Base-by-base conservation (phyloP, 1,140 invertebrate genomes). In the Pectinophora gossypiella region DNA sequence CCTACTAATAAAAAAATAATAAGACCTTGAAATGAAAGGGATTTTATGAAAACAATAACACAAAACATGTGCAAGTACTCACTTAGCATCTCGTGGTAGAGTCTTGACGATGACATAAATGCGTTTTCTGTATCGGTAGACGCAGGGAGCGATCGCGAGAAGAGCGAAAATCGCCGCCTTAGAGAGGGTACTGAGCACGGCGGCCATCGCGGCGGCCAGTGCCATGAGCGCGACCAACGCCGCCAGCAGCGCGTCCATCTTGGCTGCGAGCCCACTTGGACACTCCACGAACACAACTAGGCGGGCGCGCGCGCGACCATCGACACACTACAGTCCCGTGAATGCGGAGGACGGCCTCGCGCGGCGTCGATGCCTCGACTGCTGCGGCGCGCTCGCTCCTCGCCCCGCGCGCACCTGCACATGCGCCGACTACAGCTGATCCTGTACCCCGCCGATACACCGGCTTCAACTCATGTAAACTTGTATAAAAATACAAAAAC, bases 71-170 rank as follows among this genome's bases (percentile, higher is more conserved):
- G 38, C 20, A 43, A 12, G 42, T 61, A 89, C 89, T 91, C 60
- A 91, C 90, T 88, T 91, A 64, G 87, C 56, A 61, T 91, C 90
- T 40, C 90, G 76, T 0, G 90, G 90, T 19, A 91, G 71, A 9
- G 90, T 90, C 67, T 86, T 89, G 42, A 89, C 55, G 52, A 91
- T 89, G 58, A 91, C 76, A 64, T 90, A 90, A 61, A 91, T 82
- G 54, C 81, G 83, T 23, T 88, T 88, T 62, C 90, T 90, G 70
- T 90, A 91, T 27, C 85, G 81, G 70, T 87, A 88, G 43, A 91
- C 51, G 19, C 90, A 79, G 16, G 90, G 90, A 7, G 90, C 74
- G 49, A 91, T 59, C 12, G 89, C 87, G 19, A 89, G 88, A 2
- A 91, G 61, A 21, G 87, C 82, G 58, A 91, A 77, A 59, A 90